Base-by-base conservation (phyloP, 2,888 invertebrate genomes). In the Leptopilina myrica region DNA sequence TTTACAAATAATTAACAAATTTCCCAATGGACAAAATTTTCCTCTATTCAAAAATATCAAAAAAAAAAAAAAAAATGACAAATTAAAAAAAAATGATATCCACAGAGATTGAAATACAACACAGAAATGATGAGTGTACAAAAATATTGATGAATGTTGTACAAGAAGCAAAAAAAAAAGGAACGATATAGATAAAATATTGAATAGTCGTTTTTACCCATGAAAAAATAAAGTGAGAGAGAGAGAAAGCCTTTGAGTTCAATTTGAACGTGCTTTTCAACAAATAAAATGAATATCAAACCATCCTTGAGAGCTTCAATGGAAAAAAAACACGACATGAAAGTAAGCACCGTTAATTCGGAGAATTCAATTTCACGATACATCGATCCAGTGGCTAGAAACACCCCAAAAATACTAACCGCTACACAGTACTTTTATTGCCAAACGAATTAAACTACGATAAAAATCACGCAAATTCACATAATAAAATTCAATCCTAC, bases 291-390 rank as follows among this genome's bases (percentile, higher is more conserved):
- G n/a, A 73, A 56, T 73, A 40, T n/a, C n/a, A 56, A 73, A 73
- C 46, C 56, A 69, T 46, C 14, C 49, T 53, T 26, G 26, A 69
- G 53, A 69, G 69, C 69, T 26, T 12, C 49, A 26, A 69, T 56
- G 53, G 53, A 73, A 73, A 53, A 43, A 73, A 73, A 73, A n/a
- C 33, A n/a, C 56, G 33, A 73, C 56, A 40, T 49, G 33, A 73
- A 56, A 73, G 73, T 73, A 53, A 73, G 33, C 73, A 56, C 26
- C 73, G 73, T 33, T 53, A 73, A 73, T 73, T 73, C 14, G 73
- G 5, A 56, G 53, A 73, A 73, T 73, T 73, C 56, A 73, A 56
- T 73, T 73, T 56, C 40, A 73, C 56, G 33, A 73, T 73, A 33
- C 73, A 73, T 73, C 73, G 73, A 73, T 73, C 33, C 33, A 33